Conservation (phyloP, 2,888 invertebrate genomes). For the Tenodera sinensis region DNA sequence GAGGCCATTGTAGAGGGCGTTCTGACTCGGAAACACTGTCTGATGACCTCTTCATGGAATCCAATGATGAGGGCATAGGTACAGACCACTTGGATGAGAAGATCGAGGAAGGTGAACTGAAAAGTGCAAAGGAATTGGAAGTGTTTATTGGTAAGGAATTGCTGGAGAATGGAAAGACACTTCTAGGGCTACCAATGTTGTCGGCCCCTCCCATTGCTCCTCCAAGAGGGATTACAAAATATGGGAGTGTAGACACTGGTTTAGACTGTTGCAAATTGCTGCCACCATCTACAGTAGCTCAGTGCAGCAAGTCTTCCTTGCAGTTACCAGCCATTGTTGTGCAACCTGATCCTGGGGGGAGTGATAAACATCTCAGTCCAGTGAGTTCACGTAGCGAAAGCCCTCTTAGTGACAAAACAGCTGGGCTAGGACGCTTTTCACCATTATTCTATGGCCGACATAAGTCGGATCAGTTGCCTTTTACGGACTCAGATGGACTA, state of each 20-base stretch:
- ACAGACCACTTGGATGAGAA: conserved; percentile 67
- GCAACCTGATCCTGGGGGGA: conserved; percentile 47
- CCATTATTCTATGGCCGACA: conserved; percentile 68
- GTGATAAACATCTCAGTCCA: conserved; percentile 50
- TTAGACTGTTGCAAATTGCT: conserved; percentile 5
- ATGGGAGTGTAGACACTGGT: conserved; percentile 18
- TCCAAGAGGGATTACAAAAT: not conserved
- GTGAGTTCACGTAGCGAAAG: conserved; percentile 77
- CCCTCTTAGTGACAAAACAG: conserved; percentile 68
- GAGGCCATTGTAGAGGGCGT: conserved; percentile 48
- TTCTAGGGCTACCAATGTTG: conserved; percentile 20
- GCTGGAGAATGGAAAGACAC: conserved; percentile 27
- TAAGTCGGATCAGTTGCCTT: conserved; percentile 55
- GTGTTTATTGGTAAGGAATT: conserved; percentile 37
- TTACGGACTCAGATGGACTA: conserved; percentile 75
- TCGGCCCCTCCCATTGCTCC: not conserved
- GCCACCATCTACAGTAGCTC: not conserved
- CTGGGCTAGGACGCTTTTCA: conserved; percentile 58
- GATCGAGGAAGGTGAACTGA: conserved; percentile 64
- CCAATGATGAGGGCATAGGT: conserved; percentile 72
- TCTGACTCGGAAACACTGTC: conserved; percentile 73
- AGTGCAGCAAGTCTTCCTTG: conserved; percentile 38
- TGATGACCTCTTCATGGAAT: conserved; percentile 64
- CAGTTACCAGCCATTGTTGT: conserved; percentile 61
- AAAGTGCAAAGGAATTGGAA: conserved; percentile 62